Percentiles rank a stretch among this genome's conserved stretches.
Conservation (phyloP, 2,113 vertebrate genomes). For the Rattus rattus region DNA sequence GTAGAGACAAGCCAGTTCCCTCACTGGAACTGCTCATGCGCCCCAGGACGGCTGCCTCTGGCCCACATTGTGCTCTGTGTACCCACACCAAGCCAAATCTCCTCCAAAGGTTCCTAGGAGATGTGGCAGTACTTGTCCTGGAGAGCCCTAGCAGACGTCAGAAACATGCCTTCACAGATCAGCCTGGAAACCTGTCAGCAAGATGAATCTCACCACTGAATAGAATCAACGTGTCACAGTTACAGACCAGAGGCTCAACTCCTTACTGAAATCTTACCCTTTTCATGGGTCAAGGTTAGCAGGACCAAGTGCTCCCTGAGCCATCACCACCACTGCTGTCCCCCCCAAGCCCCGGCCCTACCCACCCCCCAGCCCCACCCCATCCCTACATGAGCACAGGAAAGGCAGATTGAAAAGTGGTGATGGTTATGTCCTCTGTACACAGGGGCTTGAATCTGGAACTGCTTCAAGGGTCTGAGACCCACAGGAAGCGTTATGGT, state of each 20-base stretch:
- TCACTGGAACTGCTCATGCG: not conserved
- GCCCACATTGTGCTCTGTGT: not conserved
- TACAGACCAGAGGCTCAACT: not conserved
- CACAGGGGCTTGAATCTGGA: not conserved
- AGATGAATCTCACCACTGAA: not conserved
- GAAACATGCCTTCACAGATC: not conserved
- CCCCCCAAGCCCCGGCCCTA: too few species aligned
- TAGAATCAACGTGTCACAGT: not conserved
- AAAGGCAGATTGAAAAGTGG: not conserved
- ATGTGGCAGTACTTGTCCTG: not conserved
- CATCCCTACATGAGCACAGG: rapidly evolving
- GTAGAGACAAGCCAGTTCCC: not conserved
- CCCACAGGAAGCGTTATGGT: too few species aligned
- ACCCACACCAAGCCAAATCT: not conserved
- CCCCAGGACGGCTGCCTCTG: not conserved
- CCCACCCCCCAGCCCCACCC: too few species aligned
- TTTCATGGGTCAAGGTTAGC: too few species aligned
- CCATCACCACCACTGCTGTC: not conserved
- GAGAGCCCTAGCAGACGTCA: not conserved
- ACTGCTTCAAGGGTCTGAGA: too few species aligned
- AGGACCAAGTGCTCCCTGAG: not conserved
- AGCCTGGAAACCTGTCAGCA: not conserved
- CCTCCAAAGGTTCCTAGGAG: not conserved
- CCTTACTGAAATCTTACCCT: not conserved
- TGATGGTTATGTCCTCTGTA: not conserved